These are phyloP conservation scores for Perca fluviatilis DNA, from an alignment of 2,113 vertebrate genomes.

Conservation along the genomic window DNA sequence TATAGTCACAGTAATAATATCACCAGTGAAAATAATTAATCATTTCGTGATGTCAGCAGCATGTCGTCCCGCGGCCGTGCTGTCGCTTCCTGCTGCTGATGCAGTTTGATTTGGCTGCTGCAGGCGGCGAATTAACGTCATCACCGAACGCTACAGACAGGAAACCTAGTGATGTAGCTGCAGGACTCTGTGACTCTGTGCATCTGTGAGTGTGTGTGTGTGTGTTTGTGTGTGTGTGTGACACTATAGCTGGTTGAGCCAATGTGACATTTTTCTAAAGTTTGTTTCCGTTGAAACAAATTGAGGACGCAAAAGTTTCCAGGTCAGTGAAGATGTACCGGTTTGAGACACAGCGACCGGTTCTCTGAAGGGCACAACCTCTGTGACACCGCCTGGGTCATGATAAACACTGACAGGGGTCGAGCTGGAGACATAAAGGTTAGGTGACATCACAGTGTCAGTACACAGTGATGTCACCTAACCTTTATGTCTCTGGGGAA, in stretches of 20 bases:
- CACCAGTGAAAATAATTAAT: slow-evolving; percentile 24
- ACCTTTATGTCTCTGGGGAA: slow-evolving; percentile 7
- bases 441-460: no score
- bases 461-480: slow-evolving; percentile 2
- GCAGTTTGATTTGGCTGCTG: slow-evolving; percentile 40
- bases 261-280: slow-evolving; percentile 62
- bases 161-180: slow-evolving; percentile 32
- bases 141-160: slow-evolving; percentile 22
- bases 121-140: slow-evolving; percentile 46
- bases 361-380: slow-evolving; percentile 41
- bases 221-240: neutral
- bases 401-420: slow-evolving; percentile 45
- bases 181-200: slow-evolving; percentile 6
- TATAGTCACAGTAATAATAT: slow-evolving; percentile 1
- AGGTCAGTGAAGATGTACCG: slow-evolving; percentile 57
- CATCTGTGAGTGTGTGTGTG: slow-evolving; percentile 1
- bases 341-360: slow-evolving; percentile 6
- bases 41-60: slow-evolving; percentile 49
- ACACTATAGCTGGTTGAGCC: slow-evolving; percentile 29
- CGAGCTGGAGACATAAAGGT: neutral
- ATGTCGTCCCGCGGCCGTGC: slow-evolving; percentile 33
- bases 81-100: slow-evolving; percentile 42
- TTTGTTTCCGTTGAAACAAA: slow-evolving; percentile 45
- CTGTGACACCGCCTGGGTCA: slow-evolving; percentile 4
- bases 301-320: slow-evolving; percentile 33